Percentiles rank a stretch among this genome's conserved stretches.
Evolutionary conservation across 2,888 invertebrate genomes (phyloP).

Genomic region (Chloromyia formosa): DNA sequence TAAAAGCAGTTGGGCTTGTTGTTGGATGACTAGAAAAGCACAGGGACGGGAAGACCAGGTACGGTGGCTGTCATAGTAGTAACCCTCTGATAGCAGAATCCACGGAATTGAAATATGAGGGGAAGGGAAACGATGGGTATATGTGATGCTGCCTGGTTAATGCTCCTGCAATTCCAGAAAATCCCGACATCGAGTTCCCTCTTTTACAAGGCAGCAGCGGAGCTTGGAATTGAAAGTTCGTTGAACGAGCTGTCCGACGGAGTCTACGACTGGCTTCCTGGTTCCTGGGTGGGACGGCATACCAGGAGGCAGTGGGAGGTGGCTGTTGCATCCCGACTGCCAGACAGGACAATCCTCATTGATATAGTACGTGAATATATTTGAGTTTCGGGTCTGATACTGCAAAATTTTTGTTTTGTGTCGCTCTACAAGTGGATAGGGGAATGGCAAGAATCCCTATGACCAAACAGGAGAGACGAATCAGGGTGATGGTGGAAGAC

Average conservation of each 20-base stretch:
- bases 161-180: slow-evolving; percentile 38
- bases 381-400: slow-evolving; percentile 1
- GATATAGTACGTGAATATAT: slow-evolving; percentile 24
- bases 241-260: slow-evolving; percentile 40
- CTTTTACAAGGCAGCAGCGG: slow-evolving; percentile 2
- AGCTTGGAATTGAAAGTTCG: slow-evolving; percentile 15
- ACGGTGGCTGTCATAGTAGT: slow-evolving; percentile 8
- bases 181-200: slow-evolving; percentile 39
- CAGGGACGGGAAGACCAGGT: background rate
- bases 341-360: slow-evolving; percentile 27
- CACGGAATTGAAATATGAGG: background rate
- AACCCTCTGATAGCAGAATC: slow-evolving; percentile 1
- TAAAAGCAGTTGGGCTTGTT: slow-evolving; percentile 36
- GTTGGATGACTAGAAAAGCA: slow-evolving; percentile 5
- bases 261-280: slow-evolving; percentile 18
- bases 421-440: slow-evolving; percentile 40
- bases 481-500: slow-evolving; percentile 6
- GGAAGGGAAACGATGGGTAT: background rate
- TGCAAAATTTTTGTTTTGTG: slow-evolving; percentile 36
- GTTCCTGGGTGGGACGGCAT: slow-evolving; percentile 6
- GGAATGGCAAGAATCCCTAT: background rate
- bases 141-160: slow-evolving; percentile 12
- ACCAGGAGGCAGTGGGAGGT: background rate
- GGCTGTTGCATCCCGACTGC: slow-evolving; percentile 8
- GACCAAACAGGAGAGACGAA: background rate